Conservation (phyloP, 2,888 invertebrate genomes). For the Gerosis bhagava region DNA sequence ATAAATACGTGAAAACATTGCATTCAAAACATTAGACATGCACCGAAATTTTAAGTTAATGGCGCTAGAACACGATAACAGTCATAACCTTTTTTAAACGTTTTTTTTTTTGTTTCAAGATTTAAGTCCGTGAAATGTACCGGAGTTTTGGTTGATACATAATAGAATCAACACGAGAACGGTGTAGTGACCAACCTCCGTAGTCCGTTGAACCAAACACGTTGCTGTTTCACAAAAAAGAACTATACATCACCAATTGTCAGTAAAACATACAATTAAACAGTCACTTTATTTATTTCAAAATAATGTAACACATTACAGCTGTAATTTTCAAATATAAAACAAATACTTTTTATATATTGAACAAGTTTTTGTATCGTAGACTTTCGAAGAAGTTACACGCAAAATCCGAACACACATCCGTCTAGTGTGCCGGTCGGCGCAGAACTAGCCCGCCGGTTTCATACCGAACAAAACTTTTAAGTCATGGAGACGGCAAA, state of each 20-base stretch:
- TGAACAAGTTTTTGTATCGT: slow-evolving; percentile 70
- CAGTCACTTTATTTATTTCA: slow-evolving; percentile 56
- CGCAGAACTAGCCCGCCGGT: slow-evolving; percentile 73
- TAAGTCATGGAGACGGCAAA: slow-evolving; percentile 81
- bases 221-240: slow-evolving; percentile 78
- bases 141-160: slow-evolving; percentile 62
- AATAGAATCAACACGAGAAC: slow-evolving; percentile 66
- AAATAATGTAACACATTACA: slow-evolving; percentile 42
- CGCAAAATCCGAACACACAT: slow-evolving; percentile 53
- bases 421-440: slow-evolving; percentile 71
- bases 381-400: slow-evolving; percentile 70
- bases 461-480: slow-evolving; percentile 78
- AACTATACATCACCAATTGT: slow-evolving; percentile 66
- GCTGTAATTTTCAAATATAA: slow-evolving; percentile 42
- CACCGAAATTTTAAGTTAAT: slow-evolving; percentile 1
- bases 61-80: background rate
- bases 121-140: slow-evolving; percentile 38
- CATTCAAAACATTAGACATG: slow-evolving; percentile 4
- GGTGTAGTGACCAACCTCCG: slow-evolving; percentile 73
- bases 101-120: background rate
- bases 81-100: background rate
- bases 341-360: slow-evolving; percentile 42
- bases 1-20: too few species aligned
- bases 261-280: slow-evolving; percentile 36
- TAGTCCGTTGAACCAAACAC: slow-evolving; percentile 82